A percentile compares a stretch with the other conserved stretches of the same genome.
These are phyloP conservation scores for Pantala flavescens DNA, from an alignment of 1,140 invertebrate species.

Conservation along the genomic window DNA sequence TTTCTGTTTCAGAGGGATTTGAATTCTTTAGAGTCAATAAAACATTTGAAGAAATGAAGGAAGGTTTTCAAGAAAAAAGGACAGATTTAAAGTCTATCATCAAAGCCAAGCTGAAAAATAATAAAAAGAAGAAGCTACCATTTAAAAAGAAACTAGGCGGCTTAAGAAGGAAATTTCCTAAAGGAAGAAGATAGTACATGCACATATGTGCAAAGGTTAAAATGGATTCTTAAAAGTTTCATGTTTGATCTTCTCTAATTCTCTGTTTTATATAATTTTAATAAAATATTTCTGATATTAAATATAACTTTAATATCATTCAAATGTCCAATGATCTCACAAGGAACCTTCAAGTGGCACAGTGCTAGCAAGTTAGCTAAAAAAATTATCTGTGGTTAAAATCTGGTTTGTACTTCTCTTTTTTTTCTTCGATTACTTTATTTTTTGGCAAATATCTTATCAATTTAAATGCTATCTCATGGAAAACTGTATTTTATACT, in stretches of 20 bases:
- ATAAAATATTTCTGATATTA: no score
- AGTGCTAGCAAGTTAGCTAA: no score
- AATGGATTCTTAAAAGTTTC: not conserved
- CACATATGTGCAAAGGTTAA: not conserved
- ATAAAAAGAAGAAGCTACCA: not conserved
- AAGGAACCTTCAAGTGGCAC: no score
- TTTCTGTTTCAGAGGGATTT: not conserved
- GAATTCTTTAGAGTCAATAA: not conserved
- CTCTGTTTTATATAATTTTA: no score
- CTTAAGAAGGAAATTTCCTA: not conserved
- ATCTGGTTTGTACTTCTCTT: no score
- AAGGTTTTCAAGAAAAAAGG: not conserved
- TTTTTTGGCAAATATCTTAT: no score
- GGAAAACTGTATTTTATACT: no score
- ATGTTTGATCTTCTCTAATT: not conserved
- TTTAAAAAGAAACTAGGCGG: not conserved
- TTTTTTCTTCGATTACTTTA: no score
- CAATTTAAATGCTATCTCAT: no score
- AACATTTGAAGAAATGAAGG: not conserved
- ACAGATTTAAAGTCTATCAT: not conserved
- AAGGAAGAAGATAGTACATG: not conserved
- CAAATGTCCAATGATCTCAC: no score
- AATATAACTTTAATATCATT: no score
- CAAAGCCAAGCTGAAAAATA: not conserved
- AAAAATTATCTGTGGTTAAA: no score